phyloP scores from a whole-genome alignment of 2,797 vertebrate genomes.

The Enteromius viviparus region DNA sequence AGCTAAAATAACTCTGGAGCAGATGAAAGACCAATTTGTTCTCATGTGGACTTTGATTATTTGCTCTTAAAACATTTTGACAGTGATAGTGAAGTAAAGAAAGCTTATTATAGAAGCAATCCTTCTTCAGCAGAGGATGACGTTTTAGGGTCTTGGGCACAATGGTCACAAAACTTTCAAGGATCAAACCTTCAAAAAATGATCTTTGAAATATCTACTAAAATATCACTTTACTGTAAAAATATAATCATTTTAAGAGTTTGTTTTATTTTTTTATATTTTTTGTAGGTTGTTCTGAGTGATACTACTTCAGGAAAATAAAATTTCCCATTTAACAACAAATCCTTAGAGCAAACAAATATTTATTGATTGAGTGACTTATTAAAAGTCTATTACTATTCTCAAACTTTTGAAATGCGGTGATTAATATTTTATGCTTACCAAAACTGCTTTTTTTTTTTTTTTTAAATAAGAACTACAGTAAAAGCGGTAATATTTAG shows the following conservation, averaged over 20 bases:
- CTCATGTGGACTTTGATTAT: conserved; percentile 50
- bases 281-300: neutral
- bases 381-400: too few relatives aligned
- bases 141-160: neutral
- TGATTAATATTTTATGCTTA: neutral
- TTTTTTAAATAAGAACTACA: neutral
- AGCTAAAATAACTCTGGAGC: conserved; percentile 55
- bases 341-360: too few relatives aligned
- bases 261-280: neutral
- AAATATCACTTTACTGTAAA: neutral
- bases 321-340: neutral
- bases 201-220: too few relatives aligned
- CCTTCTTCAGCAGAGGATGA: neutral
- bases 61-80: conserved; percentile 50
- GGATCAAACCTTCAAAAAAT: neutral
- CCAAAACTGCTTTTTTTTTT: too few relatives aligned
- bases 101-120: conserved; percentile 1
- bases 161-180: neutral
- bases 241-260: neutral
- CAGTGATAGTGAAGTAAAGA: conserved; percentile 16
- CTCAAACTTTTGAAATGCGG: too few relatives aligned
- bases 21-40: conserved; percentile 56
- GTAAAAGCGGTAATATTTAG: neutral
- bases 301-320: neutral
- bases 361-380: too few relatives aligned